Evolutionary conservation across 2,888 invertebrate genomes (phyloP), one percentile per base, ranked within the genome.

Genomic region (Torymus auratus): DNA sequence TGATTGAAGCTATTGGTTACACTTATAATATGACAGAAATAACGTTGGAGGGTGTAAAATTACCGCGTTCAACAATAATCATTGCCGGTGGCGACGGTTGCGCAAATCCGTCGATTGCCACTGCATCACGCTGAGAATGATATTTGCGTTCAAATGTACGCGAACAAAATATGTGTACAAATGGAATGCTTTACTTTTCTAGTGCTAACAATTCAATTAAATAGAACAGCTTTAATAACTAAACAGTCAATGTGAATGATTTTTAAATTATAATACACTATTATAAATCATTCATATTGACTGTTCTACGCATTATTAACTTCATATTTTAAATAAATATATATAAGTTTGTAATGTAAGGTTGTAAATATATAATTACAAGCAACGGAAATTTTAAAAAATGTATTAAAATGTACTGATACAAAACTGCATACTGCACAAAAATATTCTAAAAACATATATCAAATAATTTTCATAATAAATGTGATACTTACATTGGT

Each of bases 61-160:
- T 75, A 58, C 60, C 41, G 17, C 15, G 50, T 52, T 69, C 71
- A 69, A 72, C 17, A 67, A 50, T 56, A 65, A 78, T 78, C 53
- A 64, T 17, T 53, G 62, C 69, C 73, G 61, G 68, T 28, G 70
- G 77, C 70, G 13, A 70, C 56, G 58, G 41, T 77, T 79, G 83
- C 84, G 79, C 77, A 84, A 75, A 75, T 58, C 75, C 14, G 60
- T 41, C 60, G 60, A 75, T 68, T 52, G 67, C 13, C 17, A 41
- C 41, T 41, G 41, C 17, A 17, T 17, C 23, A 5, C n/a, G 50
- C 7, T 65, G 75, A 50, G 68, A 67, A 52, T 67, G 52, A 23
- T 58, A 67, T 60, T 41, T 55, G n/a, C 52, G 5, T 14, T 23
- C 67, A 14, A 23, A n/a, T n/a, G n/a, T 67, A 17, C 14, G 20